Evolutionary conservation across 2,113 vertebrate genomes (phyloP).

Genomic region (Psettodes erumei): DNA sequence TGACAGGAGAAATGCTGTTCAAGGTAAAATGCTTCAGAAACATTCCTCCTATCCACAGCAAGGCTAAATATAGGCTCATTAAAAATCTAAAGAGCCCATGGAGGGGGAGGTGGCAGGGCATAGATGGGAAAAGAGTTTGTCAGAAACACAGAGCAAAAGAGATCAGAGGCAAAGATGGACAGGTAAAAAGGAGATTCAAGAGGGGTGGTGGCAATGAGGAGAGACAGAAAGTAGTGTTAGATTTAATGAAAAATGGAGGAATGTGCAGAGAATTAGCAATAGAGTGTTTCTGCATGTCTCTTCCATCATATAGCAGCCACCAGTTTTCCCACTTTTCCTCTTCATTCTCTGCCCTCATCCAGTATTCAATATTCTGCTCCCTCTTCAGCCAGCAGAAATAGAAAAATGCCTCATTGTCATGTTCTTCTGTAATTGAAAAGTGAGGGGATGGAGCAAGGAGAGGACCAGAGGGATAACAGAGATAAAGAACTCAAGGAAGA

Average conservation of each 20-base stretch:
- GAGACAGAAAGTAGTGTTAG: constrained; percentile 21
- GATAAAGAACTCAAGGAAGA: neutral
- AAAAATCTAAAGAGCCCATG: constrained; percentile 76
- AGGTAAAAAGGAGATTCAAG: constrained; percentile 54
- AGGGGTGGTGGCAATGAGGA: constrained; percentile 5
- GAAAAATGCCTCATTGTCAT: constrained; percentile 51
- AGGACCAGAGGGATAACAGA: neutral
- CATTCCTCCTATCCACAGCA: constrained; percentile 53
- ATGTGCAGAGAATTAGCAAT: neutral
- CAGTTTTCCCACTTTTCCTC: constrained; percentile 29
- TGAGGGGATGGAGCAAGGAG: neutral
- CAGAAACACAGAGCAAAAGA: constrained; percentile 43
- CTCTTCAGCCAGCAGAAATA: constrained; percentile 44
- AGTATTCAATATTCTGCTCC: constrained; percentile 56
- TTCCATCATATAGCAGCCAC: constrained; percentile 40
- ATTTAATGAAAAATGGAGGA: constrained; percentile 41
- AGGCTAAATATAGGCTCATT: constrained; percentile 80
- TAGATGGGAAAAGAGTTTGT: constrained; percentile 48
- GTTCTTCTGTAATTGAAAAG: constrained; percentile 64
- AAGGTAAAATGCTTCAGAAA: constrained; percentile 69
- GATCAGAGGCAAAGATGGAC: constrained; percentile 47
- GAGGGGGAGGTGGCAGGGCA: neutral
- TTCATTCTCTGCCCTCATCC: constrained; percentile 47
- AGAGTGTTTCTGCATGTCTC: constrained; percentile 26
- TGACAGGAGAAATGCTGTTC: constrained; percentile 71